Conservation (phyloP, 92 coral and sea anemone species). For the Epizoanthus rinbou region DNA sequence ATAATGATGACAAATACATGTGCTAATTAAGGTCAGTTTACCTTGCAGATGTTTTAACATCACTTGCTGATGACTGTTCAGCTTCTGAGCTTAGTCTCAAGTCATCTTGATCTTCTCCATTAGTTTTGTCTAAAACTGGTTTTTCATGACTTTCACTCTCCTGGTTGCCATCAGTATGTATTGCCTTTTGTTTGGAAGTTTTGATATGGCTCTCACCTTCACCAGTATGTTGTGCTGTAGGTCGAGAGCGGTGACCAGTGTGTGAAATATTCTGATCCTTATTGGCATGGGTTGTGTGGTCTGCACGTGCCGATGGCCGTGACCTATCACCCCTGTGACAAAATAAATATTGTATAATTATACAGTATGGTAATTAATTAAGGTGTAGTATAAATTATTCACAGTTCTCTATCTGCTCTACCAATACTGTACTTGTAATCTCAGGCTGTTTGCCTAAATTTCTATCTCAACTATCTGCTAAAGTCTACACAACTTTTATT, state of each 20-base stretch:
- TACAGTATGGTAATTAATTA: background rate
- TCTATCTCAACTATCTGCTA: too few species aligned
- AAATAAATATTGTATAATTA: background rate
- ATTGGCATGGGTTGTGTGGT: background rate
- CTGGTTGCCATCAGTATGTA: background rate
- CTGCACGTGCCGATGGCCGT: background rate
- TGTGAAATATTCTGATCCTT: constrained; percentile 1
- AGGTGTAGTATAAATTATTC: background rate
- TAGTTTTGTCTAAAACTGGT: background rate
- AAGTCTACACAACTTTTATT: too few species aligned
- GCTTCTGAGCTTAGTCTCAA: constrained; percentile 6
- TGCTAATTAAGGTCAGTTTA: background rate
- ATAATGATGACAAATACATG: background rate
- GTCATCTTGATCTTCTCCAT: background rate
- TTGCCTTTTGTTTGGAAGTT: background rate
- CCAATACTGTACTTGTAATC: too few species aligned
- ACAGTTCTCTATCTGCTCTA: background rate
- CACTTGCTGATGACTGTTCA: constrained; percentile 17
- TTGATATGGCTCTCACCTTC: background rate
- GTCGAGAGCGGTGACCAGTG: background rate
- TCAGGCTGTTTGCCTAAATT: too few species aligned
- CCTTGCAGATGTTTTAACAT: constrained; percentile 10
- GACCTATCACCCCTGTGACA: constrained; percentile 27
- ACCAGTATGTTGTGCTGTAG: background rate
- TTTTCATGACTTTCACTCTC: background rate